Conservation (phyloP, 2,888 invertebrate species). For the Dexiosoma caninum region DNA sequence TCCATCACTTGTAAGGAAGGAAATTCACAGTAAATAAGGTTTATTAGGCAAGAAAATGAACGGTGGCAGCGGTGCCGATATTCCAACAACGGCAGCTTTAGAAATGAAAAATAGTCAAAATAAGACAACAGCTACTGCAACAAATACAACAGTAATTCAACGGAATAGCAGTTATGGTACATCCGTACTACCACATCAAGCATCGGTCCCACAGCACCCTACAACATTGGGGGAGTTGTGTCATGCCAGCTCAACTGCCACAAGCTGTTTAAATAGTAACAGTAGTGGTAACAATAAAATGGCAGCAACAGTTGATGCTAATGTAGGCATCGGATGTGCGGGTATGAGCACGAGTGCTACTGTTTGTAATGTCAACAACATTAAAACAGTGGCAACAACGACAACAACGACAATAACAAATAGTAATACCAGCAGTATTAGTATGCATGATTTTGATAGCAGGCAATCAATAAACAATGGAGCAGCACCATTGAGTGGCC, state of each 20-base stretch:
- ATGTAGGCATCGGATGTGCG: background rate
- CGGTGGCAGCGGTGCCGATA: constrained; percentile 39
- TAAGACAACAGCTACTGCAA: constrained; percentile 30
- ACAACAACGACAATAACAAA: constrained; percentile 60
- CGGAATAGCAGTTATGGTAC: constrained; percentile 34
- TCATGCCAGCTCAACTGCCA: constrained; percentile 50
- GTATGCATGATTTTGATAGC: constrained; percentile 60
- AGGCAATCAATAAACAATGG: constrained; percentile 62
- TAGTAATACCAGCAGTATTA: constrained; percentile 65
- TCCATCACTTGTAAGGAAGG: constrained; percentile 58
- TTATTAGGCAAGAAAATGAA: constrained; percentile 52
- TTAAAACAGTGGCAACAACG: constrained; percentile 1
- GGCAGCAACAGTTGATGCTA: constrained; percentile 60
- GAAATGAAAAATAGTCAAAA: constrained; percentile 56
- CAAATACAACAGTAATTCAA: constrained; percentile 8
- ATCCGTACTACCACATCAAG: constrained; percentile 10
- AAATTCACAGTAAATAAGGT: constrained; percentile 46
- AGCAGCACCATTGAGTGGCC: constrained; percentile 37
- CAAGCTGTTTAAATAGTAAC: constrained; percentile 38
- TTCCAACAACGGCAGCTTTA: constrained; percentile 28
- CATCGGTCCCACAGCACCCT: constrained; percentile 39
- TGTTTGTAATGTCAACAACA: constrained; percentile 52
- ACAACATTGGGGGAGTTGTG: constrained; percentile 55
- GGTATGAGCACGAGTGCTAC: constrained; percentile 10
- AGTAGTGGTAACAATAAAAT: constrained; percentile 40